These are phyloP conservation scores for Mya arenaria DNA, from an alignment of 1,140 invertebrate species.

Conservation along the genomic window DNA sequence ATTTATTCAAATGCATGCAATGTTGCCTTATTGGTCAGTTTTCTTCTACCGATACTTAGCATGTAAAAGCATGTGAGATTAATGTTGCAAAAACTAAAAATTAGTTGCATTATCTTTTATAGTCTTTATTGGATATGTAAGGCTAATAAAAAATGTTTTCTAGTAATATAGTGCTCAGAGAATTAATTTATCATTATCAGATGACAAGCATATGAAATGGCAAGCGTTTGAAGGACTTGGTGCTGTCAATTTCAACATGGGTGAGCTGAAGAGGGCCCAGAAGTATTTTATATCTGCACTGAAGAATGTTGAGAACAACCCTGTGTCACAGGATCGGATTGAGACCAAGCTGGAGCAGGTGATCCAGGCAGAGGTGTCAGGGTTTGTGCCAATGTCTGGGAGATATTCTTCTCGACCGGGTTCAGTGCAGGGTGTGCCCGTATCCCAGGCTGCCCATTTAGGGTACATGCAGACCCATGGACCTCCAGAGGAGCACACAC, in stretches of 20 bases:
- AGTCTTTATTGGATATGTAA: neutral
- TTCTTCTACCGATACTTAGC: neutral
- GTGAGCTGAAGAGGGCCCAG: slow-evolving; percentile 56
- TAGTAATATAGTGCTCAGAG: neutral
- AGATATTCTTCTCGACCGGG: neutral
- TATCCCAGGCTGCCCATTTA: too few species aligned
- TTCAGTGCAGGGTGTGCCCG: too few species aligned
- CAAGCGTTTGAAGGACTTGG: slow-evolving; percentile 72
- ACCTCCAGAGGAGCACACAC: neutral
- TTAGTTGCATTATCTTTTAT: neutral
- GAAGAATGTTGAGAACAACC: slow-evolving; percentile 42
- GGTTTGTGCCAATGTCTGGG: neutral
- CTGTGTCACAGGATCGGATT: slow-evolving; percentile 62
- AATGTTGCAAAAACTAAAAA: neutral
- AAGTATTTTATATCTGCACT: slow-evolving; percentile 57
- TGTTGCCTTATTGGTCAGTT: neutral
- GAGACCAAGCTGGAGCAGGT: slow-evolving; percentile 65
- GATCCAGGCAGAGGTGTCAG: slow-evolving; percentile 44
- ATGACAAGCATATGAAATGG: slow-evolving; percentile 68
- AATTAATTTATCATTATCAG: slow-evolving; percentile 51
- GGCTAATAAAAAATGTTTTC: neutral
- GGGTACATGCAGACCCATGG: slow-evolving; percentile 5
- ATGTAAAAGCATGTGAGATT: neutral
- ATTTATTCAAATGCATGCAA: neutral
- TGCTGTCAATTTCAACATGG: slow-evolving; percentile 63